Evolutionary conservation across 2,113 vertebrate genomes (phyloP), one percentile per base, ranked within the genome.

Genomic region (Phalacrocorax pelagicus): DNA sequence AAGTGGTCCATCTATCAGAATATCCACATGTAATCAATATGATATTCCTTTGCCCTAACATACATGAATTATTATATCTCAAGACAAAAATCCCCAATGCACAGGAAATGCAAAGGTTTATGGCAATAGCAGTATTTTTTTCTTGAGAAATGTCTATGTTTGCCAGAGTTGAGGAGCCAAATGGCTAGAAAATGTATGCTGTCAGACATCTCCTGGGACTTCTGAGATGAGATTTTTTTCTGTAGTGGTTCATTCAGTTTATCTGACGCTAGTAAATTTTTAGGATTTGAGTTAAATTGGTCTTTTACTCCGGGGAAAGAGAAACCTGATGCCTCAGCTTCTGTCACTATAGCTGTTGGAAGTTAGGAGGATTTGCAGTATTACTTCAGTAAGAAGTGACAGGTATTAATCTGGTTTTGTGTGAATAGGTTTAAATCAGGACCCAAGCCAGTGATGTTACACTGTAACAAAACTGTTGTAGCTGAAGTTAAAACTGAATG

Each of bases 401-500:
- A 88, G 61, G 40, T 69, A 63, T 80, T 91, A 89, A 75, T 80
- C 91, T 91, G 70, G 80, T 85, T 87, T 94, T 69, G 23, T 81
- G 63, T 77, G 52, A 91, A 58, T 55, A 82, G 62, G n/a, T 92
- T 93, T 95, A 87, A 83, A 92, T 85, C 38, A 10, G 0, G 46
- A 70, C 55, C 32, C n/a, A 61, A 78, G 34, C 27, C 10, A 9
- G 23, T 84, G 67, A 61, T 71, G 79, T 27, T 83, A 51, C 8
- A 61, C 19, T 47, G 15, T 62, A 80, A 74, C n/a, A 72, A 81
- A 94, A 69, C 15, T 0, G 0, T 4, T 69, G 7, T 75, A 67
- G 34, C 20, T 92, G 61, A 84, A 51, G 54, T 75, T 66, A 69
- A 82, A 87, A 88, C 47, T 57, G 42, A 78, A 80, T 40, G 16